Percentiles rank a stretch among this genome's conserved stretches.
Conservation (phyloP, 2,888 invertebrate species). For the Steinernema scapterisci region DNA sequence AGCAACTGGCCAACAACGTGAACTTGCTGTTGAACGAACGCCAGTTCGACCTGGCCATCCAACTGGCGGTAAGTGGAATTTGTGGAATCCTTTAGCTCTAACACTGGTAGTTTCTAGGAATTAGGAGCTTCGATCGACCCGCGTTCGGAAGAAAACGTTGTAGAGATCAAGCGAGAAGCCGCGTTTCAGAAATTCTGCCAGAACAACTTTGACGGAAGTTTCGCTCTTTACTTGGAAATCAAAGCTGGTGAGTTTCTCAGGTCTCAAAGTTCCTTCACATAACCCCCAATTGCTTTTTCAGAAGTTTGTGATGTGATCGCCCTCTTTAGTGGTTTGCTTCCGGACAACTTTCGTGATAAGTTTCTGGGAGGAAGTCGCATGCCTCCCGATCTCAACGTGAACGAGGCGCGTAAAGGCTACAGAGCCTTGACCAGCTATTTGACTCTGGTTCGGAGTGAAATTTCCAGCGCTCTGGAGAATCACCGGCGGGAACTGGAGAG, state of each 20-base stretch:
- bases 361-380: constrained; percentile 59
- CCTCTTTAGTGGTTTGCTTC: constrained; percentile 86
- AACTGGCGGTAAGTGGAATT: constrained; percentile 53
- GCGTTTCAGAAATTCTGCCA: constrained; percentile 89
- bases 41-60: constrained; percentile 84
- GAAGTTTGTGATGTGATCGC: constrained; percentile 94
- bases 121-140: constrained; percentile 45
- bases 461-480: constrained; percentile 41
- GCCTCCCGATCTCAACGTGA: constrained; percentile 44
- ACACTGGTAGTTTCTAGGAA: constrained; percentile 17
- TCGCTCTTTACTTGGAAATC: constrained; percentile 86
- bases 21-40: constrained; percentile 83
- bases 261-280: background rate
- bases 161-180: constrained; percentile 82
- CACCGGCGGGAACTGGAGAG: constrained; percentile 38
- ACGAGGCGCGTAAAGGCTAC: constrained; percentile 78
- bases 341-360: constrained; percentile 72
- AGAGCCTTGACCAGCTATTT: constrained; percentile 87
- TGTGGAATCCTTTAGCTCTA: too few relatives aligned
- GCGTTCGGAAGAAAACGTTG: constrained; percentile 40
- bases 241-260: constrained; percentile 74
- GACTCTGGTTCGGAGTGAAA: constrained; percentile 74
- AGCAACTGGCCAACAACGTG: constrained; percentile 80
- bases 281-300: constrained; percentile 58
- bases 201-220: constrained; percentile 85